Base-by-base conservation (phyloP, 2,888 invertebrate genomes). In the Gibbula magus region DNA sequence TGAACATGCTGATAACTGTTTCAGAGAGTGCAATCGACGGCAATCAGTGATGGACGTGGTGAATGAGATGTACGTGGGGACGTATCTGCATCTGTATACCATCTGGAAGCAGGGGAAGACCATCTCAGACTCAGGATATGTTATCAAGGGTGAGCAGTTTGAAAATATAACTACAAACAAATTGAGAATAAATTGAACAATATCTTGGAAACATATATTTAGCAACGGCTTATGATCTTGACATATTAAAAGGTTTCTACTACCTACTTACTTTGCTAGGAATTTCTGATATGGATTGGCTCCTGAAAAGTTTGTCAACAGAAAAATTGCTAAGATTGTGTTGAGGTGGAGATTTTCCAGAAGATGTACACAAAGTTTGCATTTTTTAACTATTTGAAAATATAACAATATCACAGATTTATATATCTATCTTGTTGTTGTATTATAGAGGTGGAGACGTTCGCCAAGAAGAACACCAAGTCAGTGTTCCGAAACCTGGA, bases 51-150 rank as follows among this genome's bases (percentile, higher is more conserved):
- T 94, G 52, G 85, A 88, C 18, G 93, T 93, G 1, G 85, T 94
- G 29, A 94, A 94, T 88, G 91, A 93, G 77, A 93, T 94, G 85
- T 94, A 94, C 89, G 91, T 90, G 39, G 94, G 93, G 2, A 86
- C 93, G 4, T 93, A 93, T 86, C 91, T 92, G 52, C 92, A 92
- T 29, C 88, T 94, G 75, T 93, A 93, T 83, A 88, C 91, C 70
- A 88, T 93, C n/a, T 94, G 94, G 94, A 93, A 93, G 2, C 91
- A 93, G 81, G 91, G 92, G 29, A 94, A 93, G 85, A 94, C 94
- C 16, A 94, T 94, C 75, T 89, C 91, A 78, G 94, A 94, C 86
- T 94, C 94, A 10, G 94, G 94, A 52, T 93, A 91, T 89, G 92
- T 94, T 16, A 88, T 94, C 1, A 93, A 93, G 93, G 94, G 94